phyloP scores from a whole-genome alignment of 2,888 invertebrate species.

The Lithosia quadra region DNA sequence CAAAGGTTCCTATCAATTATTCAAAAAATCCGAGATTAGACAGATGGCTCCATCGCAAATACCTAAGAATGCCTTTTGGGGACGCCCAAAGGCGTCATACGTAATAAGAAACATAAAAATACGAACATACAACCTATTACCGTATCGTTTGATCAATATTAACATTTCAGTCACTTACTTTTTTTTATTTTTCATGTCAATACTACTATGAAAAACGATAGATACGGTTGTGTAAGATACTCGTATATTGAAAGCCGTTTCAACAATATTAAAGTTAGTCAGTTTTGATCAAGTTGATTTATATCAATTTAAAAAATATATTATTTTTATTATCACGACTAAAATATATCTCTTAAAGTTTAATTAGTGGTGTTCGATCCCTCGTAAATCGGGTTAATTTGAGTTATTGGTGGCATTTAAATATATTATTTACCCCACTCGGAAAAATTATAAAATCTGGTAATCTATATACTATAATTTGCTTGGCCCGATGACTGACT shows the following conservation, averaged over 20 bases:
- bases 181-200: slow-evolving; percentile 14
- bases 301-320: too few relatives aligned
- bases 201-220: slow-evolving; percentile 3
- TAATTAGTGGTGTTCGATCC: too few relatives aligned
- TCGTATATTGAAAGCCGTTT: not conserved
- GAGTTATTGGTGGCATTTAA: too few relatives aligned
- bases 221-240: not conserved
- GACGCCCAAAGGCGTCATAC: not conserved
- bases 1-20: not conserved
- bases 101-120: not conserved
- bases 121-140: not conserved
- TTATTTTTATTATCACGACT: too few relatives aligned
- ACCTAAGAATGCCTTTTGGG: not conserved
- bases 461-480: too few relatives aligned
- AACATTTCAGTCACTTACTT: not conserved
- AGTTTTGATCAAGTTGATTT: not conserved
- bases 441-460: too few relatives aligned
- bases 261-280: not conserved
- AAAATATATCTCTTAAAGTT: too few relatives aligned
- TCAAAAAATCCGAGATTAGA: not conserved
- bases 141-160: not conserved
- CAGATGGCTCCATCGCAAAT: not conserved
- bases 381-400: too few relatives aligned
- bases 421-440: too few relatives aligned
- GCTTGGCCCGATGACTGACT: too few relatives aligned